phyloP scores from a whole-genome alignment of 2,888 invertebrate species.

The Drosophila rellima region DNA sequence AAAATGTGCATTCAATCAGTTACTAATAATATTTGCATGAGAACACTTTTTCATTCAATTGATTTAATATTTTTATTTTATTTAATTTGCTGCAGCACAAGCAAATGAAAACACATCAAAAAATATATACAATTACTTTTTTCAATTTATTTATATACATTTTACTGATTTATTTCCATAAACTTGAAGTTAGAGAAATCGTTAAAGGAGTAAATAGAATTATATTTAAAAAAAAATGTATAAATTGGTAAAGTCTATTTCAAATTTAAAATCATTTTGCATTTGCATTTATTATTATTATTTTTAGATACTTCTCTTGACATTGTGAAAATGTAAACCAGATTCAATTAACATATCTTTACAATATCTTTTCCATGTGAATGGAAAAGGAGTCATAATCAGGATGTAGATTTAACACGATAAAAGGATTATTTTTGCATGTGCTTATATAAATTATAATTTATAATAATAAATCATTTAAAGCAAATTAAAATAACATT shows the following conservation, averaged over 20 bases:
- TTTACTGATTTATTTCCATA: background rate
- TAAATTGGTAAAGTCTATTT: background rate
- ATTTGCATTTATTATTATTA: background rate
- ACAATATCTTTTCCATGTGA: background rate
- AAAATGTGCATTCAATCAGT: conserved; percentile 53
- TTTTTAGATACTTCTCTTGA: too few relatives aligned
- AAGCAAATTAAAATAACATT: background rate
- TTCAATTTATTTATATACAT: background rate
- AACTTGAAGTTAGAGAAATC: background rate
- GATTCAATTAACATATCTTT: background rate
- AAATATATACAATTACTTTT: conserved; percentile 1
- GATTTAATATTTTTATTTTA: conserved; percentile 27
- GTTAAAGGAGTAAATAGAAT: background rate
- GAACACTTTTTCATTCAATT: conserved; percentile 33
- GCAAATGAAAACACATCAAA: conserved; percentile 4
- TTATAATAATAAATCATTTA: conserved; percentile 2
- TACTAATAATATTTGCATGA: conserved; percentile 54
- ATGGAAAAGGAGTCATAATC: background rate
- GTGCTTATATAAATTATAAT: background rate
- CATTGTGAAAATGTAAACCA: background rate
- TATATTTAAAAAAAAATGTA: background rate
- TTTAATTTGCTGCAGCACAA: conserved; percentile 5
- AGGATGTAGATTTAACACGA: background rate
- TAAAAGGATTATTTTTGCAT: conserved; percentile 1
- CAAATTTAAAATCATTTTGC: background rate